These are phyloP conservation scores for Aphelinus atriplicis DNA, from an alignment of 1,140 invertebrate genomes.

Conservation along the genomic window DNA sequence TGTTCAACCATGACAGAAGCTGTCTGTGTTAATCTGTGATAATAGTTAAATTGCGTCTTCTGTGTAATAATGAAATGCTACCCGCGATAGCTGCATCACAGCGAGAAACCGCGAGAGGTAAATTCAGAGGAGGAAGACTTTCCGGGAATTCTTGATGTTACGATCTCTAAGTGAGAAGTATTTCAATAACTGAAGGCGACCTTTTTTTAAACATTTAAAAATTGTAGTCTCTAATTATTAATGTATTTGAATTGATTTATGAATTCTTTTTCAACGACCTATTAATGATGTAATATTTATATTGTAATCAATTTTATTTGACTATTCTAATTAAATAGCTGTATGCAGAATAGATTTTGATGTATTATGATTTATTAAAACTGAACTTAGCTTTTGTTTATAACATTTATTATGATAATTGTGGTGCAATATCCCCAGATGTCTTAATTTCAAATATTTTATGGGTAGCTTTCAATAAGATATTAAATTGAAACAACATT, in stretches of 20 bases:
- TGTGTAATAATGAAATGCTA: slow-evolving; percentile 53
- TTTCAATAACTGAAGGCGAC: slow-evolving; percentile 19
- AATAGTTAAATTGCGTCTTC: slow-evolving; percentile 60
- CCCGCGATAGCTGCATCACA: slow-evolving; percentile 48
- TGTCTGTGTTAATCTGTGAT: slow-evolving; percentile 65
- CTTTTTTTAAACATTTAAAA: too few relatives aligned
- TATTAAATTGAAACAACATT: too few relatives aligned
- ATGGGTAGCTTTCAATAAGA: too few relatives aligned
- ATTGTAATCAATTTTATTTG: slow-evolving; percentile 20
- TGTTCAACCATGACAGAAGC: slow-evolving; percentile 58
- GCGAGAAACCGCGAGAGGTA: slow-evolving; percentile 30
- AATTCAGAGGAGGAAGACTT: slow-evolving; percentile 28
- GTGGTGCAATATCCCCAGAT: too few relatives aligned
- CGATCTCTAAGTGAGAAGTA: slow-evolving; percentile 20
- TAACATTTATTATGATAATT: too few relatives aligned
- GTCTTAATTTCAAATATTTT: too few relatives aligned
- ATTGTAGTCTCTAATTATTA: too few relatives aligned
- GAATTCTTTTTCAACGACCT: slow-evolving; percentile 18
- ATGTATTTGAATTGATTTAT: slow-evolving; percentile 12
- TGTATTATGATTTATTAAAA: too few relatives aligned
- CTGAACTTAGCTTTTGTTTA: too few relatives aligned
- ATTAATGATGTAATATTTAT: slow-evolving; percentile 8
- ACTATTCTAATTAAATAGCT: slow-evolving; percentile 3
- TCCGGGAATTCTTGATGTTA: slow-evolving; percentile 29
- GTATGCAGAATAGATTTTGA: not conserved